phyloP scores from a whole-genome alignment of 2,797 vertebrate genomes.

The Myotis findleyi region DNA sequence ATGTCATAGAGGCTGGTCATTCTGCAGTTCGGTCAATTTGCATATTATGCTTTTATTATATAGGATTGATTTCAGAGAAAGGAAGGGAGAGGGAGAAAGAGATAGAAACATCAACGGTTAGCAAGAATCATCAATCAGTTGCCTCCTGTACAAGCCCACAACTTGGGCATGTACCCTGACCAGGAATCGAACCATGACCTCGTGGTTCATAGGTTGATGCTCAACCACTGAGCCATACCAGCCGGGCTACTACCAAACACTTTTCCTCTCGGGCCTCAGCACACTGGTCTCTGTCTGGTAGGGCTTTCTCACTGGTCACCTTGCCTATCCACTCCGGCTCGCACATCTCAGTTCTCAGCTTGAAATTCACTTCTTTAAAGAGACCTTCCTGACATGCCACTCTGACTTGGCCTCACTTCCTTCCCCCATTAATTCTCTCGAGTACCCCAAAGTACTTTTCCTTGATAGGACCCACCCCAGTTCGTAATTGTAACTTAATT shows the following conservation, averaged over 20 bases:
- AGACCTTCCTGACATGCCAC: background rate
- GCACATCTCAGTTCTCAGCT: background rate
- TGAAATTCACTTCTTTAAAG: background rate
- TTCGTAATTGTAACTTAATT: background rate
- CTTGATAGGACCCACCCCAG: background rate
- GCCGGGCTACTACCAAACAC: background rate
- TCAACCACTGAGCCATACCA: too few relatives aligned
- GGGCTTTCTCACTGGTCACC: background rate
- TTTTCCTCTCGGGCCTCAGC: background rate
- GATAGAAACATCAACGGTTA: too few relatives aligned
- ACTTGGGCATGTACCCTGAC: too few relatives aligned
- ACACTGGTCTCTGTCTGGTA: background rate
- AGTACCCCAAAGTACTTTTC: background rate
- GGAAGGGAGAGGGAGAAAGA: too few relatives aligned
- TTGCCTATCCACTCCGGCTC: background rate
- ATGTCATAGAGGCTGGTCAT: too few relatives aligned
- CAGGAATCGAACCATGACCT: too few relatives aligned
- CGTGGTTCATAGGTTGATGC: too few relatives aligned
- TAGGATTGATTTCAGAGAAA: too few relatives aligned
- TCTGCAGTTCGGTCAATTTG: too few relatives aligned
- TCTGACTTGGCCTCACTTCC: background rate
- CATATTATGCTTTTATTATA: too few relatives aligned
- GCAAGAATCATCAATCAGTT: too few relatives aligned
- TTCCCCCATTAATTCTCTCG: background rate
- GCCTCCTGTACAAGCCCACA: too few relatives aligned